Evolutionary conservation across 2,888 invertebrate species (phyloP), one percentile per base, ranked within the genome.

Genomic region (Sinhomidia bicolor): DNA sequence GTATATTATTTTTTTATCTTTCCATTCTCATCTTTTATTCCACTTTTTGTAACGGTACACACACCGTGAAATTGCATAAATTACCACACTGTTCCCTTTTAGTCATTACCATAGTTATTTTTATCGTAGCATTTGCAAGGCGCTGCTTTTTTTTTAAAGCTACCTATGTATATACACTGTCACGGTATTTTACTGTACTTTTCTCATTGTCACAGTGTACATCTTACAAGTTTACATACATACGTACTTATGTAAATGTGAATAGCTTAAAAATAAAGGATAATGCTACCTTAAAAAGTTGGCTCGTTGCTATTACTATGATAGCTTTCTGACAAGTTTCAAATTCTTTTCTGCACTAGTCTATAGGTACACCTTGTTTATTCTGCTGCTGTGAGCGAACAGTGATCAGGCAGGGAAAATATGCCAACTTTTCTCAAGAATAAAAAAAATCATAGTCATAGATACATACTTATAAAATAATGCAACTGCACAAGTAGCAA

Each of bases 51-150:
- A 51, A 65, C 26, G 44, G 29, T 65, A 20, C n/a, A 44, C n/a
- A 44, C 44, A 81, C 57, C 79, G 85, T 60, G 78, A 78, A 85
- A 65, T 78, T 85, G 85, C 41, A 76, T 85, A 85, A 85, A 85
- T 85, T 85, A 78, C 65, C n/a, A 29, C 6, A 57, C 78, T 65
- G 14, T 41, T 65, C 41, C 47, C 62, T 32, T 79, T 57, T 23
- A 79, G 44, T 32, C 29, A 85, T 76, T 29, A 76, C 26, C 10
- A 23, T 29, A 14, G 29, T 65, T 65, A 65, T 17, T 65, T 65
- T 65, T 32, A 65, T 32, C 32, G 0, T 29, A 2, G n/a, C 32
- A 32, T 65, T 65, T 65, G 6, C 29, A 14, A n/a, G n/a, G n/a
- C 26, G 32, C 32, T 32, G 7, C 29, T 23, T 20, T 12, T 57